Evolutionary conservation across 2,797 vertebrate species (phyloP).

Genomic region (Scleropages formosus): DNA sequence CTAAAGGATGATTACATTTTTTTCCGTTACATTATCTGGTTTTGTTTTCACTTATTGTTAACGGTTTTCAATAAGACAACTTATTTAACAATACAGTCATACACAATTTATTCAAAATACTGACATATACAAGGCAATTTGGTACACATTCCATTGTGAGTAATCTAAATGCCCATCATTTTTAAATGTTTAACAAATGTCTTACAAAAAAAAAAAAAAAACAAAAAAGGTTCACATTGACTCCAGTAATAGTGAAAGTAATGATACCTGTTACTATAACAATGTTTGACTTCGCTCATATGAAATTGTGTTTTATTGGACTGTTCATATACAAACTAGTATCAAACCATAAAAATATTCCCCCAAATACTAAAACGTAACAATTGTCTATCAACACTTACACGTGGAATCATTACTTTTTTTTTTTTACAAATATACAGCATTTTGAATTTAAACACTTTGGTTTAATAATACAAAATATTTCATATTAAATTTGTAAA

Average conservation of each 20-base stretch:
- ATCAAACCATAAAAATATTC: slow-evolving; percentile 63
- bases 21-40: not conserved
- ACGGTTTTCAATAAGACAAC: slow-evolving; percentile 21
- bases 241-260: slow-evolving; percentile 63
- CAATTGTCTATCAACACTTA: slow-evolving; percentile 64
- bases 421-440: slow-evolving; percentile 70
- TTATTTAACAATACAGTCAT: slow-evolving; percentile 59
- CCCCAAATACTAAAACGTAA: slow-evolving; percentile 54
- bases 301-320: too few relatives aligned
- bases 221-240: slow-evolving; percentile 58
- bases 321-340: slow-evolving; percentile 69
- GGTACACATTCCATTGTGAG: slow-evolving; percentile 65
- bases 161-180: slow-evolving; percentile 56
- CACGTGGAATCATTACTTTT: slow-evolving; percentile 66
- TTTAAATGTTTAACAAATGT: slow-evolving; percentile 47
- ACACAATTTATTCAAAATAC: slow-evolving; percentile 72
- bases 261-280: slow-evolving; percentile 67
- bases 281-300: slow-evolving; percentile 61
- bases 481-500: slow-evolving; percentile 63
- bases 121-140: slow-evolving; percentile 74
- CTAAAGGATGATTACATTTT: not conserved
- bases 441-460: slow-evolving; percentile 69
- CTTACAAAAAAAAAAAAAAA: slow-evolving; percentile 67
- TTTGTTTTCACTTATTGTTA: not conserved
- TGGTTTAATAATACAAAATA: slow-evolving; percentile 76